Base-by-base conservation (phyloP, 2,113 vertebrate species). In the Platysternon megacephalum region DNA sequence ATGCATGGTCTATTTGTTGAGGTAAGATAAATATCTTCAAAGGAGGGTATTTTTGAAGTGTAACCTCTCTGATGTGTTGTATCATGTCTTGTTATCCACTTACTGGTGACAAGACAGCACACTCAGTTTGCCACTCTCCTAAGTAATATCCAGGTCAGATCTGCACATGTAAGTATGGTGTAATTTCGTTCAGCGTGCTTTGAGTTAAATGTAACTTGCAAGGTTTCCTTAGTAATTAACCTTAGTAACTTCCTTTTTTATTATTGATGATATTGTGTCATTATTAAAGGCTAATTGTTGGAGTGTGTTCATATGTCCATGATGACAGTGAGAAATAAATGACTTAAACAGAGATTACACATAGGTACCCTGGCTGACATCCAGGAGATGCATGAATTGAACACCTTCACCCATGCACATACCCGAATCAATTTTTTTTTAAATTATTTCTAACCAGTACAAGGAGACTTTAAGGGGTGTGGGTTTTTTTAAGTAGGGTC, bases 281-380 rank as follows among this genome's bases (percentile, higher is more conserved):
- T 91, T 65, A 91, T 97, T 94, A 95, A 86, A 91, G 56, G 51
- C 79, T 95, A 92, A 96, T 88, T 97, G 85, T 76, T 93, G 88
- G 51, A 92, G 84, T 93, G 52, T 87, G 82, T 79, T 91, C 92
- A 93, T 72, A 72, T 39, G n/a, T 72, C 65, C 65, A 44, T 42
- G 10, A 42, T 87, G 17, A 61, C 5, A 11, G 16, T 79, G 35
- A 83, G 61, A 95, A 86, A 95, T 65, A 28, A 79, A 55, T 2
- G n/a, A 84, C 90, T 86, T 90, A 84, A 81, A 48, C 79, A 52
- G 56, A 93, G 88, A 94, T 87, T 88, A 87, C 79, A 82, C 68
- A 76, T 76, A 91, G 8, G 79, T 74, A 76, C 56, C 44, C 74
- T 65, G 12, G 42, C 49, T 46, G 16, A 39, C 35, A 51, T 80